Evolutionary conservation across 2,113 vertebrate genomes (phyloP), one percentile per base, ranked within the genome.

Genomic region (Sturnus vulgaris): DNA sequence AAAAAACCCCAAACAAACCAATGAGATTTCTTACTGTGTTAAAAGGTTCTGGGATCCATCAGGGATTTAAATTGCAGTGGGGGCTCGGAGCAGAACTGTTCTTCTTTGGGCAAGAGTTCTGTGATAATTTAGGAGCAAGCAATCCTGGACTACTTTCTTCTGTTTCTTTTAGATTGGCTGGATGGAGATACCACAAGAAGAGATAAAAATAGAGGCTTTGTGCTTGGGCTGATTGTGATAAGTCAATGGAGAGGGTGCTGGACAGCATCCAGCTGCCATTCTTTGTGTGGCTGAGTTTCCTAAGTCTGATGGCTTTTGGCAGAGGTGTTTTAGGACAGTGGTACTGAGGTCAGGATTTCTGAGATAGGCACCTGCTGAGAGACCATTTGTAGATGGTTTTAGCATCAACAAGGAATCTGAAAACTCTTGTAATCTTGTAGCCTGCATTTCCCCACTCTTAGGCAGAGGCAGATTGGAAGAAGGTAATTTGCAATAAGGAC

Each of bases 61-160:
- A 33, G 31, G 13, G 20, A 4, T 52, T 86, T 65, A 57, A 76
- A 60, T 56, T 0, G 0, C 12, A 9, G 3, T 28, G 57, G 59
- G 5, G 28, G 12, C 35, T 86, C 81, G 50, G 33, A 86, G 57
- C 21, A 35, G 61, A 88, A 11, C 2, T 5, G 2, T 56, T 79
- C 14, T 46, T 24, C 19, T 56, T 44, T 53, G 39, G 10, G 16
- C 33, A 9, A 30, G 31, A 56, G 13, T 39, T 59, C 16, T 60
- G 0, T 55, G 27, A 10, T 65, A 44, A 42, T 77, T 61, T 31
- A 59, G 28, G 50, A 66, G 11, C 55, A 82, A 57, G 69, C 33
- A 86, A 72, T 73, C 20, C 24, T 44, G 42, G 63, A 25, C 30
- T 23, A 2, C 31, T 59, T 84, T 65, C 9, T 63, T 46, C 20